phyloP scores from a whole-genome alignment of 2,113 vertebrate genomes.

The Platichthys stellatus region DNA sequence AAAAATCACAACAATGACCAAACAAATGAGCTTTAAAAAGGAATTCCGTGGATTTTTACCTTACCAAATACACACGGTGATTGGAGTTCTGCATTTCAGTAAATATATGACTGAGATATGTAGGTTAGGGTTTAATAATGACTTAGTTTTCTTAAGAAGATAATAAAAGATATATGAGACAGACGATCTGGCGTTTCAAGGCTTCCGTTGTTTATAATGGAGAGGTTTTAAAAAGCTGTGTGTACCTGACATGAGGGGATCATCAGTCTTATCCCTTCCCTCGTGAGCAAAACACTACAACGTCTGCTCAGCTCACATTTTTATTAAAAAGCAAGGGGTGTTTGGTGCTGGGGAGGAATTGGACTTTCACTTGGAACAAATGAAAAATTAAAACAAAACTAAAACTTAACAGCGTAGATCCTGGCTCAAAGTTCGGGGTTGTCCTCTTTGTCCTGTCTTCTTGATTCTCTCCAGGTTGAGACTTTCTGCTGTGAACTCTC shows the following conservation, averaged over 20 bases:
- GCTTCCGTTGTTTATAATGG: conserved; percentile 17
- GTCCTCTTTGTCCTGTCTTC: conserved; percentile 5
- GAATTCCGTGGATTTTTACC: conserved; percentile 8
- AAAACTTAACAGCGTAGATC: conserved; percentile 32
- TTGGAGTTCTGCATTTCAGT: conserved; percentile 26
- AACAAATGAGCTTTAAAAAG: conserved; percentile 32
- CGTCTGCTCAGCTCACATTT: conserved; percentile 56
- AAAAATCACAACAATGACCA: conserved; percentile 5
- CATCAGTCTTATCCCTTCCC: conserved; percentile 43
- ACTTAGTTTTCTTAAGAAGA: conserved; percentile 3
- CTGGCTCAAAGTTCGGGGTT: conserved; percentile 23
- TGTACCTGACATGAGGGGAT: background rate
- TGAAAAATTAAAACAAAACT: conserved; percentile 5
- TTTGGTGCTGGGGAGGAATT: conserved; percentile 3
- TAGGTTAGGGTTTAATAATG: conserved; percentile 34
- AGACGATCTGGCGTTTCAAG: conserved; percentile 17
- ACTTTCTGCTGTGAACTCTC: conserved; percentile 22
- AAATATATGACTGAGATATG: conserved; percentile 42
- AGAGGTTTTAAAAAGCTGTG: conserved; percentile 24
- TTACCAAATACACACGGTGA: conserved; percentile 13
- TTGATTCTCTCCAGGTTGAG: background rate
- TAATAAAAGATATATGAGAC: conserved; percentile 20
- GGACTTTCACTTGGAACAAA: conserved; percentile 30
- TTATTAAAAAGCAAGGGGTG: conserved; percentile 48
- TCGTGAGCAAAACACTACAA: conserved; percentile 41